These are phyloP conservation scores for Cacatua alba DNA, from an alignment of 2,113 vertebrate genomes.

Conservation along the genomic window DNA sequence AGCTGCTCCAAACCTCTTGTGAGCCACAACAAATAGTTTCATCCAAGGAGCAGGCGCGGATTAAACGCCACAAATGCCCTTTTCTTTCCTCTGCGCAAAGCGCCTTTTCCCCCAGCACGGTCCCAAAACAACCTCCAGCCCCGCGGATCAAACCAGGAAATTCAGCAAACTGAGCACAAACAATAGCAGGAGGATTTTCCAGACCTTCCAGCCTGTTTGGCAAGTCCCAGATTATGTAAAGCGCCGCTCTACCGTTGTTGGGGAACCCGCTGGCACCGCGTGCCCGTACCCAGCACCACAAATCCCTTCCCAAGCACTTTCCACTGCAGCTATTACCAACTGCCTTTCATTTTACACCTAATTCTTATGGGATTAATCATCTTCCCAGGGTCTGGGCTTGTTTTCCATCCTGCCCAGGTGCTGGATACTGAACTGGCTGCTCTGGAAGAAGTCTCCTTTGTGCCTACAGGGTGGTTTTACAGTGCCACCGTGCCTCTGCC, in stretches of 20 bases:
- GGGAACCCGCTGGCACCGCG: not conserved
- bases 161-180: constrained; percentile 1
- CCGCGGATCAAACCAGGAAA: not conserved
- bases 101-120: fast-evolving
- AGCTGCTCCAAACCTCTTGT: constrained; percentile 23
- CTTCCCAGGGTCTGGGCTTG: not conserved
- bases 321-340: not conserved
- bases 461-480: not conserved
- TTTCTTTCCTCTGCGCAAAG: not conserved
- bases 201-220: constrained; percentile 45
- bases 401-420: not conserved
- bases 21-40: not conserved
- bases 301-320: not conserved
- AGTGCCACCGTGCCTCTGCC: fast-evolving
- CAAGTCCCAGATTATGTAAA: constrained; percentile 56
- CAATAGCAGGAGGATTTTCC: constrained; percentile 50
- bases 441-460: not conserved
- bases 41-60: not conserved
- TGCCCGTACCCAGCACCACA: not conserved
- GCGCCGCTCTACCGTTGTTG: not conserved
- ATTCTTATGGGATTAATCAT: not conserved
- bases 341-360: not conserved
- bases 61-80: not conserved
- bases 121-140: not conserved
- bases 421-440: not conserved